Base-by-base conservation (phyloP, 2,888 invertebrate genomes). In the Odiellus spinosus region DNA sequence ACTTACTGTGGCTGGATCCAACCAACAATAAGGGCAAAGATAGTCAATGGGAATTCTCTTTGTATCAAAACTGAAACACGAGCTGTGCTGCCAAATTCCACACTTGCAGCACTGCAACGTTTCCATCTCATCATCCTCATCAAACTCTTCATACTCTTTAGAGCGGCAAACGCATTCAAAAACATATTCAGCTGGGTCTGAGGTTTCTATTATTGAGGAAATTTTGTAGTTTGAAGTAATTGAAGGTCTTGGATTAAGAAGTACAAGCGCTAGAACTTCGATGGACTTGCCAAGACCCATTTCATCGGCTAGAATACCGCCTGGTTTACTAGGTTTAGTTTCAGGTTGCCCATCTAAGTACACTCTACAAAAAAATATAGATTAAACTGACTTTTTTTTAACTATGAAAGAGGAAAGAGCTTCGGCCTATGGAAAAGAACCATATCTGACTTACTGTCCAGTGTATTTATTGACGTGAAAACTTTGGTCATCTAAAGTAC, bases 281-380 rank as follows among this genome's bases (percentile, higher is more conserved):
- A 83, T 77, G 0, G 82, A 83, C 68, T 83, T 83, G 0, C 83
- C 83, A 19, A 83, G 66, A 0, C 83, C 82, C 82, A 82, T 82
- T 66, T 82, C 82, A 63, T 83, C 82, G 2, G 80, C 81, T 41
- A 83, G 65, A 52, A 83, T 80, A 1, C 82, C 82, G 12, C 81
- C 80, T 2, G 70, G 72, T 6, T 72, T 67, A 15, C 68, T 48
- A 2, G 47, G 33, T 6, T 41, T 46, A 6, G 47, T 19, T 3
- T 47, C 19, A 15, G 62, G 64, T 47, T 55, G 56, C 42, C 58
- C 52, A 36, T 52, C 52, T 40, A 64, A 26, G 26, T 26, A 26
- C 26, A 26, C 26, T 26, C 26, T 26, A 26, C 5, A 26, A 26
- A 26, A 26, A 4, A 4, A 26, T 26, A 26, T 8, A n/a, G n/a